A percentile compares a stretch with the other conserved stretches of the same genome.
phyloP scores from a whole-genome alignment of 2,888 invertebrate genomes.

The Tiliacea citrago region DNA sequence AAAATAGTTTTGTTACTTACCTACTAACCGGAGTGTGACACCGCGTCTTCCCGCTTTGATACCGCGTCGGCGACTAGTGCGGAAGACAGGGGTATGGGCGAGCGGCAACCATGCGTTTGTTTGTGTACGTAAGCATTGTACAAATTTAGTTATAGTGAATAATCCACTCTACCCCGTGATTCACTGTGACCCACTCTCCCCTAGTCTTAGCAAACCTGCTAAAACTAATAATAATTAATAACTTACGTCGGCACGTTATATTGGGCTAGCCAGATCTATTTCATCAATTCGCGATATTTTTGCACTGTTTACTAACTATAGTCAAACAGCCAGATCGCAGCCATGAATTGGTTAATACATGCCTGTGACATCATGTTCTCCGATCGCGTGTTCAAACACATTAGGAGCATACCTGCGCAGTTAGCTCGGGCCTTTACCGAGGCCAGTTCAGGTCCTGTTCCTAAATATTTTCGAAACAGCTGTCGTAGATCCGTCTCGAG shows the following conservation, averaged over 20 bases:
- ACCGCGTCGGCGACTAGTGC: no score
- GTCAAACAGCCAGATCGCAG: not conserved
- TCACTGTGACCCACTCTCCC: no score
- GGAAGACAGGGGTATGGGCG: no score
- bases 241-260: not conserved
- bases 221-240: not conserved
- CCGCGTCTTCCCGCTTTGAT: no score
- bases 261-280: not conserved
- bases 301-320: not conserved
- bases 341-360: slow-evolving; percentile 37
- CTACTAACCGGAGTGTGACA: no score
- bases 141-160: no score
- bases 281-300: not conserved
- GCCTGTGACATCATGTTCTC: slow-evolving; percentile 20
- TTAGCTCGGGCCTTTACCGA: slow-evolving; percentile 6
- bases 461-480: not conserved
- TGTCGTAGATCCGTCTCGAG: not conserved
- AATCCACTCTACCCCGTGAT: no score
- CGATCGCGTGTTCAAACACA: slow-evolving; percentile 12
- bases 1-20: no score
- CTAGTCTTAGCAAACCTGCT: not conserved
- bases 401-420: slow-evolving; percentile 26
- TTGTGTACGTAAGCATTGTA: no score
- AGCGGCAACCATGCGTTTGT: no score
- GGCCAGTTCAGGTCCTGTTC: slow-evolving; percentile 14